Evolutionary conservation across 2,797 vertebrate genomes (phyloP).

Genomic region (Myoxocephalus aenaeus): DNA sequence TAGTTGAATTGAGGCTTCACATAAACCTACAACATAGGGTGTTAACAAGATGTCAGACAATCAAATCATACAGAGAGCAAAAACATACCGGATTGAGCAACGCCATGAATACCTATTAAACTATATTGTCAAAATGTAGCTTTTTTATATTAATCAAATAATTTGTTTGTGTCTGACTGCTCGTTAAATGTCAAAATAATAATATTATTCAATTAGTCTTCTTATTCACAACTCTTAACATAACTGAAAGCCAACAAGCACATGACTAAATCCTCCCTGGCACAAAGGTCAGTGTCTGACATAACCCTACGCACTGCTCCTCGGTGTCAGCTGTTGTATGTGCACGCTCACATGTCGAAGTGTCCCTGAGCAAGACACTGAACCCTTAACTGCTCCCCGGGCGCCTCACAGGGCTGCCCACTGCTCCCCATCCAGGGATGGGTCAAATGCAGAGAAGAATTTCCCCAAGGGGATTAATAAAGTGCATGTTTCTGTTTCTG

Average conservation of each 20-base stretch:
- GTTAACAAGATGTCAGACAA: neutral
- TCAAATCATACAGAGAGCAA: neutral
- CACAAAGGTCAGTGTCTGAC: slow-evolving; percentile 61
- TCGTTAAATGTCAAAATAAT: neutral
- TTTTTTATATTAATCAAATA: neutral
- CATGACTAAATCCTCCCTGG: slow-evolving; percentile 19
- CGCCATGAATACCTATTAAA: neutral
- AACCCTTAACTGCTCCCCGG: too few relatives aligned
- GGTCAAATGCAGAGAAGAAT: too few relatives aligned
- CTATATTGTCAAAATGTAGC: neutral
- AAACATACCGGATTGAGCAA: neutral
- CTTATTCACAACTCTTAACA: neutral
- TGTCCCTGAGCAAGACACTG: too few relatives aligned
- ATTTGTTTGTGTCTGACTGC: neutral
- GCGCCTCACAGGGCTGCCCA: too few relatives aligned
- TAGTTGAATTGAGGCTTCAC: slow-evolving; percentile 98
- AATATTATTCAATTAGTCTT: neutral
- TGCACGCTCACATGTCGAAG: too few relatives aligned
- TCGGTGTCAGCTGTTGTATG: slow-evolving; percentile 64
- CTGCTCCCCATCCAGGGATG: too few relatives aligned
- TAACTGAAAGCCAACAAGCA: slow-evolving; percentile 4
- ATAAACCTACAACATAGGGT: slow-evolving; percentile 86
- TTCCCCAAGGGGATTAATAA: too few relatives aligned
- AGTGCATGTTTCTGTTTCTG: too few relatives aligned
- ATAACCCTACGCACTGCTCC: slow-evolving; percentile 49